A percentile compares a stretch with the other conserved stretches of the same genome.
Conservation (phyloP, 1,140 invertebrate species). For the Drosophila auraria region DNA sequence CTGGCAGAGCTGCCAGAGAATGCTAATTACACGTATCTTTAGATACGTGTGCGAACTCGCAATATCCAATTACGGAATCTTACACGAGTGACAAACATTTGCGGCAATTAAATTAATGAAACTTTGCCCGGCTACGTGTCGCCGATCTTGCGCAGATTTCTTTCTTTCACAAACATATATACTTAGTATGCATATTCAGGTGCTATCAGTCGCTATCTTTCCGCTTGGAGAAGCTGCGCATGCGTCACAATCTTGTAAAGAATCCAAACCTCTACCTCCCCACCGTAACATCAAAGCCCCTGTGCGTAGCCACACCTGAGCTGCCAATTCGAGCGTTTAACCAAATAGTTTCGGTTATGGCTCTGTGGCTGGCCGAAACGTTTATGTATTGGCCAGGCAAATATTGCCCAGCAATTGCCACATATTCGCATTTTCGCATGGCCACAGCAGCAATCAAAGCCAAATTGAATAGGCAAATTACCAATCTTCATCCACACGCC, state of each 20-base stretch:
- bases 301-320: slow-evolving; percentile 26
- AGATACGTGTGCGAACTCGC: slow-evolving; percentile 53
- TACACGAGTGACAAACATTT: slow-evolving; percentile 72
- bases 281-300: background rate
- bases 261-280: background rate
- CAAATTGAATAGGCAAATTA: slow-evolving; percentile 57
- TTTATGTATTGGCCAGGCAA: slow-evolving; percentile 64
- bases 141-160: slow-evolving; percentile 36
- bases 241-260: slow-evolving; percentile 38
- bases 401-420: slow-evolving; percentile 51
- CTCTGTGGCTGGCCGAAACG: slow-evolving; percentile 49
- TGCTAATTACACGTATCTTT: slow-evolving; percentile 63
- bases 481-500: slow-evolving; percentile 38
- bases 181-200: background rate
- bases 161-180: background rate
- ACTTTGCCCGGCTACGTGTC: slow-evolving; percentile 61
- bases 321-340: slow-evolving; percentile 55
- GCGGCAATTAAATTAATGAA: slow-evolving; percentile 67
- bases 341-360: slow-evolving; percentile 55
- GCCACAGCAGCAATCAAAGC: slow-evolving; percentile 48
- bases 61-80: slow-evolving; percentile 73
- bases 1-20: background rate
- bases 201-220: slow-evolving; percentile 57
- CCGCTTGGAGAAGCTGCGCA: slow-evolving; percentile 47
- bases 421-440: slow-evolving; percentile 47